These are phyloP conservation scores for Drosophila baimaii DNA, from an alignment of 1,140 invertebrate genomes.

Conservation along the genomic window DNA sequence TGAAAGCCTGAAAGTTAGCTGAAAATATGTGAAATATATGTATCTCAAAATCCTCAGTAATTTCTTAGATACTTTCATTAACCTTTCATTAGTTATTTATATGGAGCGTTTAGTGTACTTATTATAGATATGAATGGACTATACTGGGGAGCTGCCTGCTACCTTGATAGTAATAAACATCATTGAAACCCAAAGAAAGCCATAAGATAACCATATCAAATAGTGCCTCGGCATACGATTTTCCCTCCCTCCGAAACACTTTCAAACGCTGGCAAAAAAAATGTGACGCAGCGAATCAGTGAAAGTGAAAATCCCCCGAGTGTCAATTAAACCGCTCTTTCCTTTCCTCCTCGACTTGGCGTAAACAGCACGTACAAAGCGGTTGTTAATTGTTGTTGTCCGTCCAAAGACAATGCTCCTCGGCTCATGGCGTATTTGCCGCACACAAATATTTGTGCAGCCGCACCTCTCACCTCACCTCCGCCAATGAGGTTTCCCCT, in stretches of 20 bases:
- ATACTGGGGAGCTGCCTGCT: background rate
- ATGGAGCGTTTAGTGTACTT: background rate
- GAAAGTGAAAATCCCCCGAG: conserved; percentile 79
- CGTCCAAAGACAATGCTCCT: conserved; percentile 37
- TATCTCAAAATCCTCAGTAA: too few species aligned
- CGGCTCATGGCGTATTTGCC: conserved; percentile 39
- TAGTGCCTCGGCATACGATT: conserved; percentile 11
- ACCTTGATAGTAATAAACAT: conserved; percentile 12
- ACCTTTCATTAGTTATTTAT: background rate
- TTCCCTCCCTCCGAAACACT: conserved; percentile 35
- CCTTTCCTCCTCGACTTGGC: conserved; percentile 20
- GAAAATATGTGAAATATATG: background rate
- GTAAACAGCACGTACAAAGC: conserved; percentile 53
- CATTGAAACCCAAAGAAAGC: conserved; percentile 5
- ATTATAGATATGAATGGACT: background rate
- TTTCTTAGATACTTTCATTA: background rate
- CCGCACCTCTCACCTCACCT: conserved; percentile 3
- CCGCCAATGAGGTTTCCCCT: conserved; percentile 33
- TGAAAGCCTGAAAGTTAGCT: background rate
- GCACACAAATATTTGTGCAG: conserved; percentile 70
- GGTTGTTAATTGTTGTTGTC: conserved; percentile 55
- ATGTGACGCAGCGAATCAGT: conserved; percentile 73
- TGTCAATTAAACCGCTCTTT: conserved; percentile 75
- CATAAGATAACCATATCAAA: conserved; percentile 22
- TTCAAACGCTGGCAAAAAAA: conserved; percentile 61